Evolutionary conservation across 92 coral and sea anemone genomes (phyloP), one percentile per base, ranked within the genome.

Genomic region (Zoanthus sociatus): DNA sequence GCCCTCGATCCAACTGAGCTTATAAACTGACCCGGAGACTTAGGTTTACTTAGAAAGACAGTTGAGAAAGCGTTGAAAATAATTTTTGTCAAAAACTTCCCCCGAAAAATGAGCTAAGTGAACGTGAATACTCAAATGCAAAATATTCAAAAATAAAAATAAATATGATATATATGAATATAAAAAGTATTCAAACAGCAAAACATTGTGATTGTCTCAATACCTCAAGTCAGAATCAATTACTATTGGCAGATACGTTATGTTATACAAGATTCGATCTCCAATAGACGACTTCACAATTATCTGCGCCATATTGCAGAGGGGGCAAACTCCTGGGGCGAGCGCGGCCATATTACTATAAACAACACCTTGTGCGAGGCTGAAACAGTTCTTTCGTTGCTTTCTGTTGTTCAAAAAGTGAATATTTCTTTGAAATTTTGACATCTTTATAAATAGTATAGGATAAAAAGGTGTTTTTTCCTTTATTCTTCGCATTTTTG

Each of bases 21-120:
- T n/a, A 10, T 4, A 30, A 50, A 64, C 26, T 26, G 26, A 50
- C 42, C 18, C 10, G 56, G 47, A 45, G 26, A 30, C 18, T 20
- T 42, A n/a, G 70, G 13, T 18, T 5, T 56, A 9, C n/a, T 81
- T 12, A 81, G 73, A 32, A 81, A 81, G 64, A 4, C 73, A 66
- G 56, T 18, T 15, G 18, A 26, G 56, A 81, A 81, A 70, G 42
- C 4, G 13, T 20, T 33, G 11, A 66, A 10, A 66, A 12, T 1
- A 45, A 26, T 5, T 18, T 31, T 4, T 44, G 18, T 11, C 50
- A 66, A 66, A 33, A 20, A 44, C 73, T 81, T 44, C 64, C 85
- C 48, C 18, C 73, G 11, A 64, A 46, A 81, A 81, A 17, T 9
- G 85, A 81, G 46, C n/a, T 16, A 20, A 12, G 11, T 14, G 70